A percentile compares a stretch with the other conserved stretches of the same genome.
phyloP scores from a whole-genome alignment of 2,113 vertebrate genomes.

The Pterocles orientalis region DNA sequence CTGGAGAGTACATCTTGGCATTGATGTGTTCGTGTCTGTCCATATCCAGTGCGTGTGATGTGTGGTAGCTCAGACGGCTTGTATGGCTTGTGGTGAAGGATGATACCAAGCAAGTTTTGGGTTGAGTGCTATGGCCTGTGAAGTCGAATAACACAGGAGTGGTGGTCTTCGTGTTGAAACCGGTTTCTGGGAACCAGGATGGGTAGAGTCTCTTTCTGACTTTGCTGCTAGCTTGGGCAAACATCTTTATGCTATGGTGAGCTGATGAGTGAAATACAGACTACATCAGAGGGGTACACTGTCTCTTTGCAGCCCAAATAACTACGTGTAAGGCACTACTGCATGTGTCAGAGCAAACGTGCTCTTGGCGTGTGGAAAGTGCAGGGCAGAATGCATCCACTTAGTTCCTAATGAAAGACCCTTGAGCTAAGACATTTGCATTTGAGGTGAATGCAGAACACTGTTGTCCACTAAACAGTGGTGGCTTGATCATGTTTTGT shows the following conservation, averaged over 20 bases:
- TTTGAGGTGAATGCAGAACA: neutral
- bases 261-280: neutral
- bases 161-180: neutral
- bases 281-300: neutral
- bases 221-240: neutral
- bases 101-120: neutral
- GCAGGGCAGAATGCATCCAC: neutral
- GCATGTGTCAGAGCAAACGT: neutral
- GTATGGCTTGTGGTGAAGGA: neutral
- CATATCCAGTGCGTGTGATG: neutral
- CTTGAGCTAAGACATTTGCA: neutral
- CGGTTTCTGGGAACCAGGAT: neutral
- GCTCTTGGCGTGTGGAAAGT: neutral
- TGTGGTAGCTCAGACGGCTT: neutral
- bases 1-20: neutral
- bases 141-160: neutral
- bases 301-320: neutral
- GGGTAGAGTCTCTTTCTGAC: neutral
- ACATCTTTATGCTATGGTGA: neutral
- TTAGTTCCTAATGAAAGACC: neutral
- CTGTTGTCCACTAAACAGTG: neutral
- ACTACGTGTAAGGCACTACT: neutral
- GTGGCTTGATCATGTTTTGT: neutral
- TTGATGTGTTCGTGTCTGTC: neutral
- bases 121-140: neutral